phyloP scores from a whole-genome alignment of 2,888 invertebrate genomes.

The Erannis defoliaria region DNA sequence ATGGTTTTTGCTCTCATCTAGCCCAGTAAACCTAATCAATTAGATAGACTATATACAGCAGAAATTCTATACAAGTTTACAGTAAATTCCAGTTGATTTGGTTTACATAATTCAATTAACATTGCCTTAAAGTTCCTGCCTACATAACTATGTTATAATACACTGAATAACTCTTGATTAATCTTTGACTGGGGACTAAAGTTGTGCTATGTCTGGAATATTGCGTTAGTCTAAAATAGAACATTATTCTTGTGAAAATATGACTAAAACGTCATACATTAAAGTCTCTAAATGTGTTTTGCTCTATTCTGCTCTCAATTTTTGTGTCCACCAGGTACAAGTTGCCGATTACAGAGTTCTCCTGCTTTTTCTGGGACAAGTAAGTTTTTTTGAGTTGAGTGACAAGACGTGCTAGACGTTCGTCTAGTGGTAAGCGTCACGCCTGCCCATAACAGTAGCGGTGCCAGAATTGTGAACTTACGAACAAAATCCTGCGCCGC shows the following conservation, averaged over 20 bases:
- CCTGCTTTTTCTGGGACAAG: background rate
- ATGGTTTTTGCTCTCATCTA: background rate
- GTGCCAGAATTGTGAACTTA: too few relatives aligned
- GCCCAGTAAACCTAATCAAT: constrained; percentile 10
- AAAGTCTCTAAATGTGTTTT: too few relatives aligned
- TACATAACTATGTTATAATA: constrained; percentile 16
- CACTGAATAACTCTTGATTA: constrained; percentile 15
- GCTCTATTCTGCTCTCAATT: background rate
- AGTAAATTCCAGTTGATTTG: constrained; percentile 14
- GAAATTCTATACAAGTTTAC: constrained; percentile 9
- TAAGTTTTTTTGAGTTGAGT: too few relatives aligned
- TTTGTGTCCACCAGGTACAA: background rate
- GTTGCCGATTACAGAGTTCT: too few relatives aligned
- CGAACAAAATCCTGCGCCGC: too few relatives aligned
- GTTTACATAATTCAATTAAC: constrained; percentile 21
- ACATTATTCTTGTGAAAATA: too few relatives aligned
- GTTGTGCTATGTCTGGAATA: background rate
- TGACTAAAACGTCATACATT: too few relatives aligned
- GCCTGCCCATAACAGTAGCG: too few relatives aligned
- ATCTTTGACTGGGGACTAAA: constrained; percentile 6
- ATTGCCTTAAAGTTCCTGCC: constrained; percentile 19
- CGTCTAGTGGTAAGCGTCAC: too few relatives aligned
- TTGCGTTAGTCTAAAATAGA: constrained; percentile 5
- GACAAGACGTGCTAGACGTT: too few relatives aligned
- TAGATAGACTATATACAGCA: background rate